These are phyloP conservation scores for Aegotheles bennettii DNA, from an alignment of 2,113 vertebrate species.

Conservation along the genomic window DNA sequence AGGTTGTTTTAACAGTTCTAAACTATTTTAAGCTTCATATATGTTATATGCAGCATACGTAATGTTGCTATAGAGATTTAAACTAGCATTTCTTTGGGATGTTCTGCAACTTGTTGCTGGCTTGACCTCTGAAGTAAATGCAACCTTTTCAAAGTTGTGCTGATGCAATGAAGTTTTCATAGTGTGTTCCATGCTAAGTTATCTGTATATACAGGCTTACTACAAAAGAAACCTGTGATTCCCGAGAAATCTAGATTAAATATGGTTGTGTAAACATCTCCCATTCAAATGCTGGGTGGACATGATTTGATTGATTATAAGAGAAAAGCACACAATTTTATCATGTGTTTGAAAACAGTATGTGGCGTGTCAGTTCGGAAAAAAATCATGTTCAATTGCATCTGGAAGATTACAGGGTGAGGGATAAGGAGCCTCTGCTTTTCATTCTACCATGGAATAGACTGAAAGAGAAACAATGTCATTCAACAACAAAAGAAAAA, in stretches of 20 bases:
- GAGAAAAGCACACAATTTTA: conserved; percentile 26
- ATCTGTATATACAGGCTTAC: background rate
- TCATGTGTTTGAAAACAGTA: background rate
- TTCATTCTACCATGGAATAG: conserved; percentile 39
- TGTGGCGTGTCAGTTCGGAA: background rate
- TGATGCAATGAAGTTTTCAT: background rate
- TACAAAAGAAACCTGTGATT: conserved; percentile 35
- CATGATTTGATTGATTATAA: background rate
- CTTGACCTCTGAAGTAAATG: background rate
- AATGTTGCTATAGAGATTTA: background rate
- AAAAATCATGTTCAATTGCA: background rate
- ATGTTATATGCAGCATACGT: background rate
- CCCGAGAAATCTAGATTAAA: conserved; percentile 7
- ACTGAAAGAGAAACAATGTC: background rate
- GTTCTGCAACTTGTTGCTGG: background rate
- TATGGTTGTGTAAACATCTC: background rate
- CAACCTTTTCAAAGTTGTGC: background rate
- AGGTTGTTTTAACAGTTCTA: background rate
- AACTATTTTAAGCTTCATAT: background rate
- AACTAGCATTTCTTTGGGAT: background rate
- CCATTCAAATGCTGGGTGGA: background rate
- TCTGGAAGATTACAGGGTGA: background rate
- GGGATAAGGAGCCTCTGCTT: background rate
- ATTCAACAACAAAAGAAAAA: background rate
- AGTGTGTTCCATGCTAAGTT: background rate